A percentile compares a stretch with the other conserved stretches of the same genome.
Conservation (phyloP, 92 coral and sea anemone genomes). For the Montipora capitata region DNA sequence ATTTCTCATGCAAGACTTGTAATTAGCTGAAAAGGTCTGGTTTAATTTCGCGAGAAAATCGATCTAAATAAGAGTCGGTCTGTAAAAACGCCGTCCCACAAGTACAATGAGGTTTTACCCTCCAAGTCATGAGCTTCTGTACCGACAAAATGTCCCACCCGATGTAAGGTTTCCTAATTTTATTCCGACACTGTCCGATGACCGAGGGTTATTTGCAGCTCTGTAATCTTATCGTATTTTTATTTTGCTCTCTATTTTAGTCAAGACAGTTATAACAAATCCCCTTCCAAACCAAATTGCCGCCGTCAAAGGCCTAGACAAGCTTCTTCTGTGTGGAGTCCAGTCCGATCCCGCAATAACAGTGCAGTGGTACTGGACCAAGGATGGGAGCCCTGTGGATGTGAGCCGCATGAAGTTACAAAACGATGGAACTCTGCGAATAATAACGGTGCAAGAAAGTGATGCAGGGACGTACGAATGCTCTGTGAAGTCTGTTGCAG, state of each 20-base stretch:
- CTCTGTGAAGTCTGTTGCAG: conserved; percentile 83
- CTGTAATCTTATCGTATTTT: not conserved
- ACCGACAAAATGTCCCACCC: no score
- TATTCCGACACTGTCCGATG: no score
- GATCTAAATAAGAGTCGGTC: no score
- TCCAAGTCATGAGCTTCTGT: no score
- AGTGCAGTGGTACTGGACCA: conserved; percentile 86
- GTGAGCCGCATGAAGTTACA: conserved; percentile 65
- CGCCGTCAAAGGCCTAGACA: conserved; percentile 84
- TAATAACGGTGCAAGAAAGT: conserved; percentile 75
- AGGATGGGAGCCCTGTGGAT: conserved; percentile 73
- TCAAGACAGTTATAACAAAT: conserved; percentile 70
- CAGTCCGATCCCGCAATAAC: conserved; percentile 78
- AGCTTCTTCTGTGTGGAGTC: conserved; percentile 81
- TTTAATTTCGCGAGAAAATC: no score
- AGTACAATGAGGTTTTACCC: no score
- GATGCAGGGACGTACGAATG: conserved; percentile 94
- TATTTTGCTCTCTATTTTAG: conserved; percentile 1
- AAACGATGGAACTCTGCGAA: conserved; percentile 83
- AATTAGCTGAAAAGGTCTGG: no score
- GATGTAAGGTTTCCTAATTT: no score
- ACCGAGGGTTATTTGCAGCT: no score
- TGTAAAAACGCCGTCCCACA: no score
- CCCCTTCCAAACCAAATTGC: conserved; percentile 79
- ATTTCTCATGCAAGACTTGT: no score